These are phyloP conservation scores for Pseudomyrmex pallidus DNA, from an alignment of 1,140 invertebrate genomes.

Conservation along the genomic window DNA sequence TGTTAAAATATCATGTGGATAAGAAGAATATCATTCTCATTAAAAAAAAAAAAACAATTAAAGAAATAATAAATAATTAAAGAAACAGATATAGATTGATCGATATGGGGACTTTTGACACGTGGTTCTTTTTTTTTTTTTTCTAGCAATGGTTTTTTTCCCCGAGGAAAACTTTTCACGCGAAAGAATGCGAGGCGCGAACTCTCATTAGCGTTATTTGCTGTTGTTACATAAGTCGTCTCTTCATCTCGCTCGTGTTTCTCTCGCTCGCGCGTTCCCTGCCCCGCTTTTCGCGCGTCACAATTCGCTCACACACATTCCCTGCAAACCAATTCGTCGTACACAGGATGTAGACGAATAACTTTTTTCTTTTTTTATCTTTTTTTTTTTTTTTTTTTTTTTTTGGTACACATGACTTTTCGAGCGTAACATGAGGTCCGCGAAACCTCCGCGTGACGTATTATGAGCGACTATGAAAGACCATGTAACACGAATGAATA, in stretches of 20 bases:
- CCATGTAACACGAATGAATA: conserved; percentile 37
- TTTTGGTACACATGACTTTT: conserved; percentile 33
- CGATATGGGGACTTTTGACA: conserved; percentile 1
- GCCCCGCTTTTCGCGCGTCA: conserved; percentile 36
- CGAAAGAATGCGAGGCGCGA: conserved; percentile 72
- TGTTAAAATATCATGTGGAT: no score
- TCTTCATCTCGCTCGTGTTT: conserved; percentile 58
- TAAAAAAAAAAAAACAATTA: no score
- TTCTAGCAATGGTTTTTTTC: conserved; percentile 26
- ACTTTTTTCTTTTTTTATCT: neutral
- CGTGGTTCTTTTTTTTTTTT: conserved; percentile 11
- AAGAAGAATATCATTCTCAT: no score
- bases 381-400: neutral
- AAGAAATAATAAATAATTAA: no score
- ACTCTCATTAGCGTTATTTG: conserved; percentile 85
- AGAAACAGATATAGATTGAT: neutral
- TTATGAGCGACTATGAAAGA: conserved; percentile 35
- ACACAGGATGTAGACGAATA: conserved; percentile 49
- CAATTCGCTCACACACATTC: conserved; percentile 34
- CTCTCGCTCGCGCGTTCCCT: conserved; percentile 22
- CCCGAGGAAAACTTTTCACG: conserved; percentile 57
- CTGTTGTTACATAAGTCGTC: conserved; percentile 83
- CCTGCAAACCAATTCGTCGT: conserved; percentile 9
- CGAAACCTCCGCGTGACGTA: conserved; percentile 22
- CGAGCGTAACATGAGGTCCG: conserved; percentile 6